Evolutionary conservation across 2,888 invertebrate species (phyloP), one percentile per base, ranked within the genome.

Genomic region (Chrysolina americana): DNA sequence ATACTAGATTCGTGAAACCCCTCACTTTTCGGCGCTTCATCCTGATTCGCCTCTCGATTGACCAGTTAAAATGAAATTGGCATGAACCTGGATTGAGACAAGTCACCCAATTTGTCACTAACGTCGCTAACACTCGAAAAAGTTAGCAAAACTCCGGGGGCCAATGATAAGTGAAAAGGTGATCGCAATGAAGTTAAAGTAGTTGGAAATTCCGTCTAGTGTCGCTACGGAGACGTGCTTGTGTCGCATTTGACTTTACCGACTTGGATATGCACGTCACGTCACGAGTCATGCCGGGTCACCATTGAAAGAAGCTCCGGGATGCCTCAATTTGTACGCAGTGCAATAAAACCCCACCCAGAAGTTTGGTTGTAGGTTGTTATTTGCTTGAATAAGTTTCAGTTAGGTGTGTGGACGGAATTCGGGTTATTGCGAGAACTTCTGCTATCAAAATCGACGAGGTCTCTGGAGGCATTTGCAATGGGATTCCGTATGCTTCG

Each of bases 251-350:
- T 79, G 79, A 80, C 79, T 79, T 72, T 71, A 69, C 53, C 68
- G 76, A 28, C 68, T 76, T 80, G 78, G 70, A 68, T 65, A 86
- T 83, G 81, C 86, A 71, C 70, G 85, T 86, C 87, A 87, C 87
- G 87, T 84, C 78, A 81, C 77, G 79, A 83, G 83, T 84, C 85
- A 83, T 82, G 82, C 82, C 81, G 83, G 85, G 86, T 85, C 85
- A 83, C 81, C 82, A 82, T 81, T 81, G 83, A 84, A 84, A 84
- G 85, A 83, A 84, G 83, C 84, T 83, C 82, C 79, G 83, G 83
- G 85, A 85, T 85, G 85, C 84, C 85, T 85, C 85, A 86, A 86
- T 87, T 87, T 86, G 86, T 86, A 84, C 84, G 85, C 85, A 83
- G 84, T 78, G 80, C 82, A 83, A 82, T 83, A 80, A 63, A 76